These are phyloP conservation scores for Platerodrilus igneus DNA, from an alignment of 2,888 invertebrate genomes.

Conservation along the genomic window DNA sequence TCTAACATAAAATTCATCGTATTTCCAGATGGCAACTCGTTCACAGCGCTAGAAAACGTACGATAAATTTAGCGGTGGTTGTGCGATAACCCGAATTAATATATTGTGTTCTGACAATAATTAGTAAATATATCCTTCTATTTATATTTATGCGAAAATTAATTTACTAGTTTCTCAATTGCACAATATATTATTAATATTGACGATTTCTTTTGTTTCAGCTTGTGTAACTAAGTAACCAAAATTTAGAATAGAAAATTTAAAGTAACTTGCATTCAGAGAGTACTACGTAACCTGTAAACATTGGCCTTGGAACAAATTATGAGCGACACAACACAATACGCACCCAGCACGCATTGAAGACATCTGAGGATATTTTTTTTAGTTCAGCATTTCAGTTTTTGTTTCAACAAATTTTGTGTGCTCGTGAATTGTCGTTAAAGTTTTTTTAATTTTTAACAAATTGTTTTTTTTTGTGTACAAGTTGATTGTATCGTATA, in stretches of 20 bases:
- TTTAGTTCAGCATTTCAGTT: slow-evolving; percentile 53
- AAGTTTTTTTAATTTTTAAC: slow-evolving; percentile 23
- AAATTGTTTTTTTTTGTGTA: slow-evolving; percentile 26
- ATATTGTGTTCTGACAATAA: too few relatives aligned
- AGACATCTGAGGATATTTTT: slow-evolving; percentile 85
- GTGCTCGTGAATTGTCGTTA: slow-evolving; percentile 46
- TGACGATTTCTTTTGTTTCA: slow-evolving; percentile 53
- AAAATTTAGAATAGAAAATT: slow-evolving; percentile 53
- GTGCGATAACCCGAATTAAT: too few relatives aligned
- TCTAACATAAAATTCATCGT: too few relatives aligned
- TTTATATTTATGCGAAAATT: too few relatives aligned
- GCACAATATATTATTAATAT: too few relatives aligned
- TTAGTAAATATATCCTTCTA: too few relatives aligned
- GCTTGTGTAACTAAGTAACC: slow-evolving; percentile 62
- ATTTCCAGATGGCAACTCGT: too few relatives aligned
- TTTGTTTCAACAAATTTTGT: slow-evolving; percentile 47
- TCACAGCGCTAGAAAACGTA: too few relatives aligned
- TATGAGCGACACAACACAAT: slow-evolving; percentile 54
- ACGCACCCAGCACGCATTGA: slow-evolving; percentile 85
- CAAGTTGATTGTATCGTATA: slow-evolving; percentile 20
- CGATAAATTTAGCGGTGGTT: too few relatives aligned
- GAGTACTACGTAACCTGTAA: too few relatives aligned
- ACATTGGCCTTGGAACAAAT: slow-evolving; percentile 47
- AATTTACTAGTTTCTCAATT: too few relatives aligned
- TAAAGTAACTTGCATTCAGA: slow-evolving; percentile 50